phyloP scores from a whole-genome alignment of 2,797 vertebrate genomes.

The Typhlichthys subterraneus region DNA sequence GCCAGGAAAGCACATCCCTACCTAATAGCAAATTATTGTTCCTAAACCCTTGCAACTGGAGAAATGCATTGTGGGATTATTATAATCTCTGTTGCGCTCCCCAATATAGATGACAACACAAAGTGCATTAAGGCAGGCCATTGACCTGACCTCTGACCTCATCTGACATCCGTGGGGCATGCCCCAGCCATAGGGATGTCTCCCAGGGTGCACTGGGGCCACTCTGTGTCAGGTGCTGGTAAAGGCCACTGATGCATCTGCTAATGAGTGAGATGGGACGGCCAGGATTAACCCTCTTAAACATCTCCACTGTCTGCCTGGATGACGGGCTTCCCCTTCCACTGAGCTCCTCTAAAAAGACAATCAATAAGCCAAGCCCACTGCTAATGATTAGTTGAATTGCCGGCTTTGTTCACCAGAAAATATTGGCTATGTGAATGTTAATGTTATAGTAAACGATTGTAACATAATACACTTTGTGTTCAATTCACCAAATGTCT shows the following conservation, averaged over 20 bases:
- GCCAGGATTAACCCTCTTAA: conserved; percentile 86
- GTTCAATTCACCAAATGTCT: too few species aligned
- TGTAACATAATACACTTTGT: too few species aligned
- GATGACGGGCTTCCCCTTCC: conserved; percentile 28
- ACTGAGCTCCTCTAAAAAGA: conserved; percentile 34
- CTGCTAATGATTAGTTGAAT: conserved; percentile 16
- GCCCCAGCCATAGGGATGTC: conserved; percentile 38
- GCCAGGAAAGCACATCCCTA: too few species aligned
- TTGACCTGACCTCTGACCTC: conserved; percentile 91
- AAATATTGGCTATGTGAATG: conserved; percentile 10
- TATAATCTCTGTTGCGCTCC: conserved; percentile 30
- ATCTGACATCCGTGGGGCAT: conserved; percentile 56
- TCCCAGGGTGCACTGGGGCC: conserved; percentile 71
- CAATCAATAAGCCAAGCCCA: conserved; percentile 54
- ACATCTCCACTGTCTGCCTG: conserved; percentile 63
- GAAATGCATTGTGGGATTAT: neutral
- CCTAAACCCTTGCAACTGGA: neutral
- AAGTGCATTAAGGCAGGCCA: conserved; percentile 88
- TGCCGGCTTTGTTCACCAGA: conserved; percentile 11
- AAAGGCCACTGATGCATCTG: conserved; percentile 83
- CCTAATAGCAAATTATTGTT: too few species aligned
- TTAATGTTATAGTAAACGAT: too few species aligned
- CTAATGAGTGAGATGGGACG: conserved; percentile 83
- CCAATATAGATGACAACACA: conserved; percentile 84
- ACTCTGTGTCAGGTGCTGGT: conserved; percentile 76